phyloP scores from a whole-genome alignment of 2,797 vertebrate species.

The Hemitrygon akajei region DNA sequence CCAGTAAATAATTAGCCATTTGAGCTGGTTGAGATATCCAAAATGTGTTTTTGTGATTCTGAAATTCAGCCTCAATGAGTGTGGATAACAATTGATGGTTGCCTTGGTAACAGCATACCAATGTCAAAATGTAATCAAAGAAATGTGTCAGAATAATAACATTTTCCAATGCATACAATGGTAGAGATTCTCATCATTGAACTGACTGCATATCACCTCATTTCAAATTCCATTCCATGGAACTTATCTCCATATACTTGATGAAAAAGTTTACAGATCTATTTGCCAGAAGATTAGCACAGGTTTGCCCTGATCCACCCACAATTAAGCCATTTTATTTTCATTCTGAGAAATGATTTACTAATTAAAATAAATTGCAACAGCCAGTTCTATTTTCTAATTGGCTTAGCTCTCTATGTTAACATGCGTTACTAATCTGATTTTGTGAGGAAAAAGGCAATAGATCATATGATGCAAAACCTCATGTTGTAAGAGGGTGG shows the following conservation, averaged over 20 bases:
- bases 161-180: background rate
- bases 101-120: conserved; percentile 5
- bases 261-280: background rate
- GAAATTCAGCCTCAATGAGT: background rate
- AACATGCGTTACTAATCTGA: background rate
- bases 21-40: background rate
- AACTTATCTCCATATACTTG: background rate
- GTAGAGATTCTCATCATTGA: background rate
- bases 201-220: background rate
- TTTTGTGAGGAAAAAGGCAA: background rate
- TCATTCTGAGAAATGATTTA: background rate
- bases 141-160: background rate
- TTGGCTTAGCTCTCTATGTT: background rate
- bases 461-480: background rate
- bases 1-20: background rate
- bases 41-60: background rate
- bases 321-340: background rate
- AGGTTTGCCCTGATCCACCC: background rate
- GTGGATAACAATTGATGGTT: background rate
- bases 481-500: no score
- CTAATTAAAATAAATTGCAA: background rate
- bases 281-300: background rate
- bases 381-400: background rate
- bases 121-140: background rate
- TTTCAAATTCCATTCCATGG: background rate